phyloP scores from a whole-genome alignment of 2,888 invertebrate genomes.

The Synergus gifuensis region DNA sequence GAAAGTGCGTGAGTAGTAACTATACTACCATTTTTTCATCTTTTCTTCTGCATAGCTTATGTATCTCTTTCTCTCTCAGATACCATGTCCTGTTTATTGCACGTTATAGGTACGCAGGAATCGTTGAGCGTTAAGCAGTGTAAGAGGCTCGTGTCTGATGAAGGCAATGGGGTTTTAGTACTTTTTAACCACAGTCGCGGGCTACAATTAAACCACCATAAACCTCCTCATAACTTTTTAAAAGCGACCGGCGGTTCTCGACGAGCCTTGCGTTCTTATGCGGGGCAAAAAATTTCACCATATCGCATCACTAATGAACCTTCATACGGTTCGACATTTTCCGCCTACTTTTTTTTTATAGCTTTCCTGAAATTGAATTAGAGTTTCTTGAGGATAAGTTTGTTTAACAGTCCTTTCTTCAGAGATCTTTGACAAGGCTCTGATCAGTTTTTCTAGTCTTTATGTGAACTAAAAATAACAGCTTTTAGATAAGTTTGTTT shows the following conservation, averaged over 20 bases:
- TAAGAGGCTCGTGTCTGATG: constrained; percentile 38
- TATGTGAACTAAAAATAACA: background rate
- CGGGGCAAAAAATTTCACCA: background rate
- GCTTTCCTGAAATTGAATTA: constrained; percentile 3
- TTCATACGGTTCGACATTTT: constrained; percentile 35
- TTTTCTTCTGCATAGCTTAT: background rate
- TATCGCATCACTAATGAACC: constrained; percentile 33
- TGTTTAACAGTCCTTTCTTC: background rate
- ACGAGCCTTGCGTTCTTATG: constrained; percentile 15
- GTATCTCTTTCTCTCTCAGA: background rate
- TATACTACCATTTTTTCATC: background rate
- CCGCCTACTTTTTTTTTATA: constrained; percentile 11
- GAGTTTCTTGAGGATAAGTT: background rate
- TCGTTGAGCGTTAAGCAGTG: constrained; percentile 40
- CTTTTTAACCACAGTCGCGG: constrained; percentile 75
- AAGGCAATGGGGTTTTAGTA: constrained; percentile 65
- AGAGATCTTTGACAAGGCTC: no score
- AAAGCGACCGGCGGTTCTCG: constrained; percentile 27
- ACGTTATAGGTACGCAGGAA: constrained; percentile 11
- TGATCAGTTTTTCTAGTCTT: no score
- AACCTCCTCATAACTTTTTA: constrained; percentile 73
- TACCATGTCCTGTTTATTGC: constrained; percentile 18
- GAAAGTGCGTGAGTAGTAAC: constrained; percentile 36
- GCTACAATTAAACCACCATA: constrained; percentile 76
- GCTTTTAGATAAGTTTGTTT: background rate